A percentile compares a stretch with the other conserved stretches of the same genome.
Conservation (phyloP, 2,797 vertebrate species). For the Pangasius sanitwongsei region DNA sequence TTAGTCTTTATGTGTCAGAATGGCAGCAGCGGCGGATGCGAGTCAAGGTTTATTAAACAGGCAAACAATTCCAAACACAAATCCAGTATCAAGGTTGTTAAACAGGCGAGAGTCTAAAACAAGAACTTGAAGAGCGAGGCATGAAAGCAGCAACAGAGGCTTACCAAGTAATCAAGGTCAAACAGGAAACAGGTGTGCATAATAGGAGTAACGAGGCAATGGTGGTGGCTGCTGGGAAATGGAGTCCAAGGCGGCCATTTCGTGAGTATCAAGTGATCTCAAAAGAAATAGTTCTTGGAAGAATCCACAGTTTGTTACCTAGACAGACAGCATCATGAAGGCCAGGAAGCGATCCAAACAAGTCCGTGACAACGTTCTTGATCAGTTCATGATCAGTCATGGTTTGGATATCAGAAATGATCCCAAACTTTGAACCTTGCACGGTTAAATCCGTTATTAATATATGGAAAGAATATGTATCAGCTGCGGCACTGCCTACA, state of each 20-base stretch:
- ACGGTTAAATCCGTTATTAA: too few species aligned
- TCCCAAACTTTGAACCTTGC: background rate
- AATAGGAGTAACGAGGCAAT: background rate
- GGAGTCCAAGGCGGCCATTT: background rate
- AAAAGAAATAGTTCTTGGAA: background rate
- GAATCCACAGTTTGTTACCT: background rate
- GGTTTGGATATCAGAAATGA: background rate
- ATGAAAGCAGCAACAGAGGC: background rate
- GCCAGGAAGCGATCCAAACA: background rate
- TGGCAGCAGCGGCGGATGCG: background rate
- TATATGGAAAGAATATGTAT: too few species aligned
- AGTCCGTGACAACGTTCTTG: background rate
- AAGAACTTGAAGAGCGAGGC: background rate
- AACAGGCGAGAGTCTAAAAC: background rate
- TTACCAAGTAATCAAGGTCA: background rate
- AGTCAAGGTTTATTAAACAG: background rate
- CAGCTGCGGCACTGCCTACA: too few species aligned
- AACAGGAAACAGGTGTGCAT: background rate
- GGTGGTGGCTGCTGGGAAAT: background rate
- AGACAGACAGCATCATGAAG: background rate
- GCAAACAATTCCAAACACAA: background rate
- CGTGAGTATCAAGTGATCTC: background rate
- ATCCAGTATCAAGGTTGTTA: background rate
- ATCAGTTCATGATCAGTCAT: background rate
- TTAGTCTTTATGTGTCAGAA: background rate